A percentile compares a stretch with the other conserved stretches of the same genome.
phyloP scores from a whole-genome alignment of 2,888 invertebrate species.

The Agonopterix alstromeriana region DNA sequence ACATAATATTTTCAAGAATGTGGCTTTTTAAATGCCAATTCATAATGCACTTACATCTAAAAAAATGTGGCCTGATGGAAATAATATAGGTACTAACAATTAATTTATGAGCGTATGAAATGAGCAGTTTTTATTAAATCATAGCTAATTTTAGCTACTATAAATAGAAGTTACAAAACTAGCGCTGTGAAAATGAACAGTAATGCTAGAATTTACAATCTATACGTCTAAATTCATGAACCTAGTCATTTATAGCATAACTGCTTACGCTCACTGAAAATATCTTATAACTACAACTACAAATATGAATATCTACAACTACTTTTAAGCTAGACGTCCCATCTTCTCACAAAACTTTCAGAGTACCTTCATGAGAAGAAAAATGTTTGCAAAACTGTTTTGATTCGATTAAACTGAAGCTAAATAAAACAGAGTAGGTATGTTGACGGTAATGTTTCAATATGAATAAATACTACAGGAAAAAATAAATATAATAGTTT shows the following conservation, averaged over 20 bases:
- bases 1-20: slow-evolving; percentile 14
- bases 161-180: slow-evolving; percentile 43
- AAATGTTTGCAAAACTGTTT: slow-evolving; percentile 77
- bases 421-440: slow-evolving; percentile 46
- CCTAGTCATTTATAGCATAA: slow-evolving; percentile 40
- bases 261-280: slow-evolving; percentile 41
- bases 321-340: slow-evolving; percentile 66
- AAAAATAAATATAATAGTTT: slow-evolving; percentile 40
- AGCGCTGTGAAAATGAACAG: slow-evolving; percentile 40
- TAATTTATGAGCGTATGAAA: slow-evolving; percentile 39
- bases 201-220: slow-evolving; percentile 47
- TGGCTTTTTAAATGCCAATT: slow-evolving; percentile 25
- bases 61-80: slow-evolving; percentile 31
- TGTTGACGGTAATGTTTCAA: slow-evolving; percentile 33
- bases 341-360: slow-evolving; percentile 73
- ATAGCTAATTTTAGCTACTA: slow-evolving; percentile 46
- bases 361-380: slow-evolving; percentile 73
- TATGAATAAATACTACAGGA: slow-evolving; percentile 58
- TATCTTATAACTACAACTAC: slow-evolving; percentile 65
- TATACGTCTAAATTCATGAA: slow-evolving; percentile 41
- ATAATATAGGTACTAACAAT: slow-evolving; percentile 31
- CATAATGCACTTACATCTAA: slow-evolving; percentile 39
- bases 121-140: slow-evolving; percentile 34
- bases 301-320: slow-evolving; percentile 58
- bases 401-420: slow-evolving; percentile 46